Evolutionary conservation across 2,113 vertebrate species (phyloP), one percentile per base, ranked within the genome.

Genomic region (Euleptes europaea): DNA sequence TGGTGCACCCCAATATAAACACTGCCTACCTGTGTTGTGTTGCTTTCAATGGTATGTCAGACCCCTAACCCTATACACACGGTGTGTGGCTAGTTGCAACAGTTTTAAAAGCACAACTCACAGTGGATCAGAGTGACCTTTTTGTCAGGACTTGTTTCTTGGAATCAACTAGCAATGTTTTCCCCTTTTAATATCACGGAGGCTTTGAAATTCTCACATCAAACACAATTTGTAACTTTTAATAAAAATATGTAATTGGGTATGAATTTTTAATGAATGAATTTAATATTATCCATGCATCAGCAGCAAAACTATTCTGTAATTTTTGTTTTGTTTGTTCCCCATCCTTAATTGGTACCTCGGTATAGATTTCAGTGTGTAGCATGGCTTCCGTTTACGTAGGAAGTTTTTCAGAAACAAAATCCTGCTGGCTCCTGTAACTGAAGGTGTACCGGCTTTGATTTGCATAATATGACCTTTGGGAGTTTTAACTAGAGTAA

Each of bases 381-480:
- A 51, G 42, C 26, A 0, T 44, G 82, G 74, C 67, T 84, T 1
- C 0, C 19, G 57, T 19, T 5, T 31, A 0, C 5, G 14, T 38
- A 3, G 78, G 23, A 1, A 70, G 76, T 88, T 74, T 78, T 78
- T 89, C 72, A 86, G 7, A 60, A 60, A 70, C 38, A 83, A 89
- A 31, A 80, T 77, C 47, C 60, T 86, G 51, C 47, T 83, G 83
- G 11, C 47, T 88, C 0, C 0, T 70, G 54, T 88, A 47, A 9
- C 76, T 91, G 91, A 87, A 88, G 74, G 71, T 0, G 0, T 14
- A 0, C 76, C 9, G 88, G 19, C 10, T 35, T 72, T 73, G 70
- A 91, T 92, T 94, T 93, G 88, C 88, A 90, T 92, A 77, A 11
- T 38, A 2, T 17, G 74, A 88, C 57, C 89, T 86, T 70, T 0